These are phyloP conservation scores for Epinephelus malabaricus DNA, from an alignment of 2,797 vertebrate genomes.

Conservation along the genomic window DNA sequence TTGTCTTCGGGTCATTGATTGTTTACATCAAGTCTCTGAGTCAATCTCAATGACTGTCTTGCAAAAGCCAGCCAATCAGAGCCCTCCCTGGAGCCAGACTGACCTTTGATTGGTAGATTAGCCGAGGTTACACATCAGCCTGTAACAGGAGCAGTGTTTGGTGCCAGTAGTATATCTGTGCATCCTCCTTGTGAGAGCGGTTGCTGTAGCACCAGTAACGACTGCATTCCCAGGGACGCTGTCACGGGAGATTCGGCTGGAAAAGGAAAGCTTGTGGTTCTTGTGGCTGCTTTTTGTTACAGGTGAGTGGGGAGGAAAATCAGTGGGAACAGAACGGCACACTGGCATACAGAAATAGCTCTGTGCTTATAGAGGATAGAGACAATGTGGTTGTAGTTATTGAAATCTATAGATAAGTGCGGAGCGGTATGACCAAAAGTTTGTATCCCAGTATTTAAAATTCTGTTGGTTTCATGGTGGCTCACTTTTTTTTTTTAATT, in stretches of 20 bases:
- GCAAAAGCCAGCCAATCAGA: constrained; percentile 26
- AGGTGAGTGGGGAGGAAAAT: constrained; percentile 49
- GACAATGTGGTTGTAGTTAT: background rate
- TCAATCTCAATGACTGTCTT: constrained; percentile 24
- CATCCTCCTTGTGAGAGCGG: background rate
- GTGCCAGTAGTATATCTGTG: background rate
- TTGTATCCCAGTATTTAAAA: too few relatives aligned
- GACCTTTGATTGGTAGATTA: constrained; percentile 64
- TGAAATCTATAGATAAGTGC: background rate
- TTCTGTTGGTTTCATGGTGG: too few relatives aligned
- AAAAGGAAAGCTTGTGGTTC: background rate
- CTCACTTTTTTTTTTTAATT: too few relatives aligned
- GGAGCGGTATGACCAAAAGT: too few relatives aligned
- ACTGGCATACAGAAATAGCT: background rate
- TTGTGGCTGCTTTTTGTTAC: constrained; percentile 23
- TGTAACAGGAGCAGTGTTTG: constrained; percentile 5
- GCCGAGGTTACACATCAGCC: constrained; percentile 28
- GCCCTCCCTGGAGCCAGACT: background rate
- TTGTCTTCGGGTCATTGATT: constrained; percentile 22
- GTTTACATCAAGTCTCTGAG: constrained; percentile 16
- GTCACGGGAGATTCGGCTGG: constrained; percentile 7
- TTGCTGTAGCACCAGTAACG: constrained; percentile 34
- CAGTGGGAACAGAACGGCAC: background rate
- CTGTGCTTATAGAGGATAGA: background rate
- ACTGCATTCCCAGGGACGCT: background rate